Base-by-base conservation (phyloP, 2,113 vertebrate genomes). In the Rhinolophus ferrumequinum region DNA sequence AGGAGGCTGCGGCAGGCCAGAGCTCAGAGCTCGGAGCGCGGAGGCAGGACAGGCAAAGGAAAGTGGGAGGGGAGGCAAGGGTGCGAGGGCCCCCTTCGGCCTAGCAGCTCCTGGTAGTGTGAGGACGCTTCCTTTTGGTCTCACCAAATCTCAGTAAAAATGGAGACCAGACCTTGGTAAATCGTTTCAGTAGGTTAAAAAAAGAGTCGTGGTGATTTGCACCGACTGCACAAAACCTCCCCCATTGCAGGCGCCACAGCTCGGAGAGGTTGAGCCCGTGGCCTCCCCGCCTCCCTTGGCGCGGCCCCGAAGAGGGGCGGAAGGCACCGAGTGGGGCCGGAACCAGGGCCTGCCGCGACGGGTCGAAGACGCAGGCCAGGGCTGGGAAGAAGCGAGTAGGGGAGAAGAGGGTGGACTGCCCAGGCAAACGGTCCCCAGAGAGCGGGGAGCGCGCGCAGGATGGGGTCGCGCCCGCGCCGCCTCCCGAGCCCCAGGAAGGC, bases 351-450 rank as follows among this genome's bases (percentile, higher is more conserved):
- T 2, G 64, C 19, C 12, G 26, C 33, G 0, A 35, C 64, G 26
- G 35, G 56, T 62, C 33, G 2, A 11, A 21, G 70, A 8, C 60
- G 4, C 72, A 22, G 30, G n/a, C 66, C 21, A 30, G 16, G 35
- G 1, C 12, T 15, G n/a, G 41, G 38, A 5, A 13, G 2, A 2
- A 1, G 26, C 0, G 14, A 3, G 9, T 1, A 0, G 9, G 13
- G 21, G 8, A 4, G 2, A 8, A 7, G 41, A 21, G 9, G 30
- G 4, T 4, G 4, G 22, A 1, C 56, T 0, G 83, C 24, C n/a
- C 28, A 3, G 28, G 64, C 50, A 5, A 9, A 12, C 7, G 28
- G 69, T 56, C 47, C 86, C 54, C 50, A 0, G 30, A 0, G 21
- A 38, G 41, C 73, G 2, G 52, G 14, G 56, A 28, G 54, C 26